Evolutionary conservation across 2,888 invertebrate species (phyloP).

Genomic region (Zygogramma bicolorata): DNA sequence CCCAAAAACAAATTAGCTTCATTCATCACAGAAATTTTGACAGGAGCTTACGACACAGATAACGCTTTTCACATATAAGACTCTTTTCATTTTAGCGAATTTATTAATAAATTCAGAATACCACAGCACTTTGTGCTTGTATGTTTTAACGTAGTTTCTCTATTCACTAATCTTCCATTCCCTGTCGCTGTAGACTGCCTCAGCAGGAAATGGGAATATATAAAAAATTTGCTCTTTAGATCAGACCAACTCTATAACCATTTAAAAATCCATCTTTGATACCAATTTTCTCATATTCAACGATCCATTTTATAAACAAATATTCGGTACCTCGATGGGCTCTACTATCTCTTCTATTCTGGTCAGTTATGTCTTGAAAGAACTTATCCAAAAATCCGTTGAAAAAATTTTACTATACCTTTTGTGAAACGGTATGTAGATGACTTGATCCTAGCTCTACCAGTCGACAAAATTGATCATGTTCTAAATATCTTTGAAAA

Average conservation of each 20-base stretch:
- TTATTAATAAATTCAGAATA: constrained; percentile 10
- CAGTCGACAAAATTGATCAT: not conserved
- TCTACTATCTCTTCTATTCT: constrained; percentile 19
- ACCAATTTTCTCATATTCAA: not conserved
- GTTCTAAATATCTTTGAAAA: not conserved
- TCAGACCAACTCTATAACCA: not conserved
- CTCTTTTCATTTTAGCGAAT: too few relatives aligned
- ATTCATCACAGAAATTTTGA: not conserved
- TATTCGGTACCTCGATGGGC: constrained; percentile 24
- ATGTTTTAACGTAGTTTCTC: not conserved
- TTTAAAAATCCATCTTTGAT: not conserved
- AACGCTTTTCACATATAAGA: too few relatives aligned
- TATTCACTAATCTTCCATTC: too few relatives aligned
- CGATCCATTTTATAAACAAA: constrained; percentile 16
- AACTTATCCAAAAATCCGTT: not conserved
- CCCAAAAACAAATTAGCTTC: not conserved
- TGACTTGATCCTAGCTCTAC: not conserved
- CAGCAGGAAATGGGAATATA: too few relatives aligned
- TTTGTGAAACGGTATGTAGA: not conserved
- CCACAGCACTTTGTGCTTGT: not conserved
- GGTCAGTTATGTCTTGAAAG: constrained; percentile 6
- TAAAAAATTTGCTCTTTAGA: not conserved
- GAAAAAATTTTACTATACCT: too few relatives aligned
- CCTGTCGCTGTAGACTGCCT: not conserved
- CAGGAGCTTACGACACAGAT: too few relatives aligned